phyloP scores from a whole-genome alignment of 2,113 vertebrate species.

The Campylomormyrus numenius region DNA sequence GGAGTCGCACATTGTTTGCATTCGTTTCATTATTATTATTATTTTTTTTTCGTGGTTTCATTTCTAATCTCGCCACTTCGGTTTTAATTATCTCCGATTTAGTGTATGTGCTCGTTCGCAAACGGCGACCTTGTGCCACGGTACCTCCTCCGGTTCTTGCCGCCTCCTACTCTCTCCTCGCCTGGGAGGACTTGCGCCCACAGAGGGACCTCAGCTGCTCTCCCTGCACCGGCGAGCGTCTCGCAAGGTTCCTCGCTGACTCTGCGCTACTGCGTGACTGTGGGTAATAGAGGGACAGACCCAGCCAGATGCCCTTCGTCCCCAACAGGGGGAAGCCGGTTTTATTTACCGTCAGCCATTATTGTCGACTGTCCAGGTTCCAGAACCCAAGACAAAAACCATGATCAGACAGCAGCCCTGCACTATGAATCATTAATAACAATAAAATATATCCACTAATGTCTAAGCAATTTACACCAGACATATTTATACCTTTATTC shows the following conservation, averaged over 20 bases:
- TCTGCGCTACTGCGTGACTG: neutral
- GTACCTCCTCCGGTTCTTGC: neutral
- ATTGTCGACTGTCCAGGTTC: neutral
- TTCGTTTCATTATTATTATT: neutral
- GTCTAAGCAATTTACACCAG: neutral
- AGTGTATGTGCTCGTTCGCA: neutral
- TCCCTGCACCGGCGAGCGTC: neutral
- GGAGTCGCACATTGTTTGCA: neutral
- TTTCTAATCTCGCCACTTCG: neutral
- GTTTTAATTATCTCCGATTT: neutral
- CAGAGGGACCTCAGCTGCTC: neutral
- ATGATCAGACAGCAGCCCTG: neutral
- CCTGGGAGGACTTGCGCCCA: neutral
- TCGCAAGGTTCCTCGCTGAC: neutral
- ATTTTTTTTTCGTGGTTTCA: neutral
- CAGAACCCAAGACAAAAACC: neutral
- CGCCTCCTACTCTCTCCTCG: neutral
- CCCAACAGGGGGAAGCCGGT: neutral
- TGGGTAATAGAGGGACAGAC: neutral
- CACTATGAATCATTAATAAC: neutral
- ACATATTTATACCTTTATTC: neutral
- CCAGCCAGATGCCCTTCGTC: neutral
- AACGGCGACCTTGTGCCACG: neutral
- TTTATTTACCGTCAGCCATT: neutral
- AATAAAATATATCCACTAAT: neutral